phyloP scores from a whole-genome alignment of 2,113 vertebrate genomes.

The Anarhynchus alexandrinus region DNA sequence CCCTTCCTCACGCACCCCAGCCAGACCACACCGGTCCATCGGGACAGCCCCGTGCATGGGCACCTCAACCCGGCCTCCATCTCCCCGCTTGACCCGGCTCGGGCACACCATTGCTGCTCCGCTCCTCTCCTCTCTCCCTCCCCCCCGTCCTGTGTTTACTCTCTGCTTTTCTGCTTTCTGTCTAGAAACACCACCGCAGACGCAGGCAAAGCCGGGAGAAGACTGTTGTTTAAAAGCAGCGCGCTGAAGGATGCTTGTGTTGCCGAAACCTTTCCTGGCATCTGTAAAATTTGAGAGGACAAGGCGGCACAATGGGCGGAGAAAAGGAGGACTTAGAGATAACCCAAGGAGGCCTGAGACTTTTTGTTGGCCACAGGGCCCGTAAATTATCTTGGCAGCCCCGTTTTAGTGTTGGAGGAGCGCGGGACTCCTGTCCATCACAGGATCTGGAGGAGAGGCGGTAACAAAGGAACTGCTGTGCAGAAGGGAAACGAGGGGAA shows the following conservation, averaged over 20 bases:
- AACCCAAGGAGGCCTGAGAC: not conserved
- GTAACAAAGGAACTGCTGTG: constrained; percentile 50
- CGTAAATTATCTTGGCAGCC: not conserved
- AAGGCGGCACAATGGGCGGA: not conserved
- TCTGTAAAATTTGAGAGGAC: constrained; percentile 7
- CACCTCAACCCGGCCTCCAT: rapidly evolving
- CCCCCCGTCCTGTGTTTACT: not conserved
- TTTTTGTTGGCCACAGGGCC: not conserved
- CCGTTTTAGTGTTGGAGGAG: not conserved
- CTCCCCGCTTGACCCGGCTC: not conserved
- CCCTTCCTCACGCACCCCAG: rapidly evolving
- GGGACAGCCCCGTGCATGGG: rapidly evolving
- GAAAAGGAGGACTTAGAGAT: not conserved
- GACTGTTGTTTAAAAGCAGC: not conserved
- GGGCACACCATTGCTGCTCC: rapidly evolving
- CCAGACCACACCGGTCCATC: rapidly evolving
- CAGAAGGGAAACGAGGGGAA: not conserved
- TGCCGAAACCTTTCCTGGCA: not conserved
- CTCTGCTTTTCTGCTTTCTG: not conserved
- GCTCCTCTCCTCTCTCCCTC: not conserved
- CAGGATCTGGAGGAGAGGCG: not conserved
- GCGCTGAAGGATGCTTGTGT: not conserved
- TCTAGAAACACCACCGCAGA: not conserved
- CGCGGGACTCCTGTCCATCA: not conserved
- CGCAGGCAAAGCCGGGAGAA: not conserved